Conservation (phyloP, 2,113 vertebrate species). For the Nanger granti region DNA sequence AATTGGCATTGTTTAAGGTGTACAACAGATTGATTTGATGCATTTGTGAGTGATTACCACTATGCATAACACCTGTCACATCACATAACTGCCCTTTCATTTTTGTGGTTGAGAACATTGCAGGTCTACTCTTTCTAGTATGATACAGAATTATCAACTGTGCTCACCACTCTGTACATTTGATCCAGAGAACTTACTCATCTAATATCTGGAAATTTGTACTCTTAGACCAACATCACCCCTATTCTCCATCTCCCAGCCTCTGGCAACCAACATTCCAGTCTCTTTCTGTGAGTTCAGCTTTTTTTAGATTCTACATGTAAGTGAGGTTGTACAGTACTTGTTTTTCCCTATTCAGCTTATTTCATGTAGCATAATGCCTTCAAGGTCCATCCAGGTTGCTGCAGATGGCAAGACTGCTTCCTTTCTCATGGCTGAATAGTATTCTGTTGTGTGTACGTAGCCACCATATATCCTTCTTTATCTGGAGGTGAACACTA, state of each 20-base stretch:
- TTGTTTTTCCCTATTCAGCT: not conserved
- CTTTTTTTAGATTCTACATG: not conserved
- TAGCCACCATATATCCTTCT: not conserved
- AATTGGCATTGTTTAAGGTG: not conserved
- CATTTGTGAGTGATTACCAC: not conserved
- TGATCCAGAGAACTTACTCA: not conserved
- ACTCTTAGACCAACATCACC: not conserved
- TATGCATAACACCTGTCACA: not conserved
- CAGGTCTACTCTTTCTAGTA: not conserved
- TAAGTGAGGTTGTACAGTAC: not conserved
- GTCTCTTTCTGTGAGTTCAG: not conserved
- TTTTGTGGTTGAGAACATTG: not conserved
- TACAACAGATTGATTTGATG: not conserved
- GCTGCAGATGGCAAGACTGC: not conserved
- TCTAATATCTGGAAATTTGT: not conserved
- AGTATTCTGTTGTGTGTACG: not conserved
- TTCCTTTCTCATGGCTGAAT: fast-evolving
- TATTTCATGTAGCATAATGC: not conserved
- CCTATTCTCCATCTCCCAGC: not conserved
- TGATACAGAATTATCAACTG: not conserved
- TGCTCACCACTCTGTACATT: too few species aligned
- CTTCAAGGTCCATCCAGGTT: not conserved
- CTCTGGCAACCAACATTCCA: not conserved
- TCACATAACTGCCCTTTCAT: not conserved
- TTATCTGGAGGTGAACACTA: not conserved